These are phyloP conservation scores for Leptogaster cylindrica DNA, from an alignment of 2,888 invertebrate genomes.

Conservation along the genomic window DNA sequence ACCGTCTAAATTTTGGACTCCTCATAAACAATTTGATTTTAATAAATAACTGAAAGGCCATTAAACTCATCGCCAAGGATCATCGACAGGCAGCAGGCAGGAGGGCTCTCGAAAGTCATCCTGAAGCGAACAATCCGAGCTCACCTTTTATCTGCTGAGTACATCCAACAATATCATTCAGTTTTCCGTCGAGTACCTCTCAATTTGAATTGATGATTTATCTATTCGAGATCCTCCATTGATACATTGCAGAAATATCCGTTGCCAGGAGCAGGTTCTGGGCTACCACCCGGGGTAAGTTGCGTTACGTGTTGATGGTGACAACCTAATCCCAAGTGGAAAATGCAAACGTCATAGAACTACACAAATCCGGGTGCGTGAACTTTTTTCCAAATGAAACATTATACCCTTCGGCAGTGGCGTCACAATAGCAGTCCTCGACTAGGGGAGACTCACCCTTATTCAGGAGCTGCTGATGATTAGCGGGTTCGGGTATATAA, in stretches of 20 bases:
- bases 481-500: no score
- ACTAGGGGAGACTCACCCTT: slow-evolving; percentile 20
- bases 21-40: slow-evolving; percentile 44
- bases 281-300: slow-evolving; percentile 26
- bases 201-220: slow-evolving; percentile 37
- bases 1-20: slow-evolving; percentile 13
- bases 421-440: slow-evolving; percentile 5
- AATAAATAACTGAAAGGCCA: slow-evolving; percentile 41
- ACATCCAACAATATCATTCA: neutral
- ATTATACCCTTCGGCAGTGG: slow-evolving; percentile 7
- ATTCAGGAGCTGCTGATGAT: no score
- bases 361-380: slow-evolving; percentile 31
- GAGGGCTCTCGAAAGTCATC: slow-evolving; percentile 1
- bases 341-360: slow-evolving; percentile 23
- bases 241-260: slow-evolving; percentile 17
- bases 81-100: no score
- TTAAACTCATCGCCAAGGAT: slow-evolving; percentile 35
- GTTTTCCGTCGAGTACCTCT: slow-evolving; percentile 27
- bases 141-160: slow-evolving; percentile 20
- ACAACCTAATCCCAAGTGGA: slow-evolving; percentile 36
- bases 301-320: slow-evolving; percentile 17
- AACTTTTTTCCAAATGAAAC: slow-evolving; percentile 3
- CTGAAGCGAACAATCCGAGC: slow-evolving; percentile 7
- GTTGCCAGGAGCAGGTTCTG: slow-evolving; percentile 21
- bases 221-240: slow-evolving; percentile 36